Conservation (phyloP, 2,888 invertebrate genomes). For the Agrenia bidenticulata region DNA sequence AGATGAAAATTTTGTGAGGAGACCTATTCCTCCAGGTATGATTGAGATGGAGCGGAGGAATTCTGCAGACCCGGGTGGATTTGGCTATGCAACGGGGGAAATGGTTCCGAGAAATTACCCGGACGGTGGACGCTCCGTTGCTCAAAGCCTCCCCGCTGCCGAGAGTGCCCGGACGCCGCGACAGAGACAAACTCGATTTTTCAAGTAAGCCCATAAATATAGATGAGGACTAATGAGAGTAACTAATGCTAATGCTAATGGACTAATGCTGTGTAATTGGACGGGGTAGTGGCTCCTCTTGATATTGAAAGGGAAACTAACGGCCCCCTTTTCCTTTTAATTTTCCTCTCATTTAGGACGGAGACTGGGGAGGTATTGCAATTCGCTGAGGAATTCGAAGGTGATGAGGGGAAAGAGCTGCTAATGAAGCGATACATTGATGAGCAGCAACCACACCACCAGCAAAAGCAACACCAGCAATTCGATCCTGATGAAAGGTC, state of each 20-base stretch:
- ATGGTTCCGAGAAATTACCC: slow-evolving; percentile 21
- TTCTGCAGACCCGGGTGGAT: background rate
- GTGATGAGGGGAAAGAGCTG: slow-evolving; percentile 79
- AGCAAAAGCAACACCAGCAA: slow-evolving; percentile 15
- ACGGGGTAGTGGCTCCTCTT: no score
- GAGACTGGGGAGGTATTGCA: slow-evolving; percentile 50
- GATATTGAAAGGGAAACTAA: no score
- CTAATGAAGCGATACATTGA: slow-evolving; percentile 80
- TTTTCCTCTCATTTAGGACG: slow-evolving; percentile 41
- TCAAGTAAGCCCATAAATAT: slow-evolving; percentile 33
- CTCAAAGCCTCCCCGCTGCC: slow-evolving; percentile 26
- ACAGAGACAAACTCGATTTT: slow-evolving; percentile 35
- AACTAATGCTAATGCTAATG: background rate
- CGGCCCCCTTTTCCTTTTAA: no score
- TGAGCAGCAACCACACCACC: slow-evolving; percentile 61
- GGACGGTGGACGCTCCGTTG: slow-evolving; percentile 9
- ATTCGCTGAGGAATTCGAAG: slow-evolving; percentile 60
- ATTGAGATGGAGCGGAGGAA: background rate
- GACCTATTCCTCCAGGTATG: slow-evolving; percentile 2
- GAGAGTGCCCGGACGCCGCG: slow-evolving; percentile 24
- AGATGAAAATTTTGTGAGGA: slow-evolving; percentile 36
- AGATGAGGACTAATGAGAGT: slow-evolving; percentile 4
- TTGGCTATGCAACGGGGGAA: background rate
- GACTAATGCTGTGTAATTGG: slow-evolving; percentile 10
- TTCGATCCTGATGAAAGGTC: slow-evolving; percentile 7